phyloP scores from a whole-genome alignment of 2,797 vertebrate genomes.

The Karalla daura region DNA sequence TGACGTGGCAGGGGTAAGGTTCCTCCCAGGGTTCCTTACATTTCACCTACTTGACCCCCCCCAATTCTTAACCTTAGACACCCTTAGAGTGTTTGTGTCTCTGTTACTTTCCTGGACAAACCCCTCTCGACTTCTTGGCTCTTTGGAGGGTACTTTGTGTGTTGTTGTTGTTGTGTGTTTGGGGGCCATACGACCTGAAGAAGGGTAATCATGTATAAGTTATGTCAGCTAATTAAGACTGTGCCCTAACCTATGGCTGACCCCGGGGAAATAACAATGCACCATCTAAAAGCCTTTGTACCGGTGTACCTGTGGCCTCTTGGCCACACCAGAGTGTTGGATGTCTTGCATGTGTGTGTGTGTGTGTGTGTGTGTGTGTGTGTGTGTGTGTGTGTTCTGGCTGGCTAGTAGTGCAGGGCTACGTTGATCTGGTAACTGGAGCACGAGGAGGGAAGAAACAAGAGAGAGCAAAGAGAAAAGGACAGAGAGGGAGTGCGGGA shows the following conservation, averaged over 20 bases:
- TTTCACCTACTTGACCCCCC: constrained; percentile 64
- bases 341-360: constrained; percentile 74
- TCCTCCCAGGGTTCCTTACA: constrained; percentile 69
- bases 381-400: constrained; percentile 64
- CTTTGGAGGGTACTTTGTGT: constrained; percentile 46
- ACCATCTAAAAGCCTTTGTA: constrained; percentile 85
- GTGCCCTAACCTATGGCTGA: constrained; percentile 85
- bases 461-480: constrained; percentile 75
- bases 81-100: not conserved
- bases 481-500: constrained; percentile 61
- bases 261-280: constrained; percentile 87
- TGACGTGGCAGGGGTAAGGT: constrained; percentile 53
- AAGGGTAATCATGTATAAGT: constrained; percentile 86
- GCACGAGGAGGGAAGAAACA: constrained; percentile 77
- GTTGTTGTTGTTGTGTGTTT: constrained; percentile 42
- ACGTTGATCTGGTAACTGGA: constrained; percentile 88
- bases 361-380: constrained; percentile 57
- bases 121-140: constrained; percentile 30
- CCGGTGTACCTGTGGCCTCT: constrained; percentile 65
- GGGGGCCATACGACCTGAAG: constrained; percentile 59
- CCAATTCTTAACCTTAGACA: constrained; percentile 49
- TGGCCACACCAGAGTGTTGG: constrained; percentile 90
- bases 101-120: constrained; percentile 30
- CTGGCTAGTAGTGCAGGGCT: constrained; percentile 68
- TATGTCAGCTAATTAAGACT: constrained; percentile 94